Percentiles rank a stretch among this genome's conserved stretches.
Conservation (phyloP, 2,888 invertebrate species). For the Trichacis sp. region DNA sequence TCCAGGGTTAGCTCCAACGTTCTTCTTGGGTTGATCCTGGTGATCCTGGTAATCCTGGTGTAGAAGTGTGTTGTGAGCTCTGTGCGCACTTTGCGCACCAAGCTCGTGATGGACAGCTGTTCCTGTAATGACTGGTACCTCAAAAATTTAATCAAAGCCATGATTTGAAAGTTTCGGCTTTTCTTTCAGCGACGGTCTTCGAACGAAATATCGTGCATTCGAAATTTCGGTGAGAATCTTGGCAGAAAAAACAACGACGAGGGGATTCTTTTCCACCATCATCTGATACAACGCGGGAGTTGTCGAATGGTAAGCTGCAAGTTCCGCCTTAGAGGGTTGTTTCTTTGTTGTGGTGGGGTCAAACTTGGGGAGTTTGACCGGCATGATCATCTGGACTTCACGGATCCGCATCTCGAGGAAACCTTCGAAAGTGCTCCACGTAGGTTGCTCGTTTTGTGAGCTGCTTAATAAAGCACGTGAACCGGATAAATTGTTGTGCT, state of each 20-base stretch:
- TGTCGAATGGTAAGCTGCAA: too few relatives aligned
- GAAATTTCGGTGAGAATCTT: background rate
- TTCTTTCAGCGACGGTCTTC: background rate
- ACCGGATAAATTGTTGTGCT: too few relatives aligned
- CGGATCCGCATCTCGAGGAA: too few relatives aligned
- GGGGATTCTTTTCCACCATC: background rate
- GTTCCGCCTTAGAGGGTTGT: too few relatives aligned
- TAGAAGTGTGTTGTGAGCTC: background rate
- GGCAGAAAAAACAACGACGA: background rate
- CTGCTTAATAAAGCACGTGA: too few relatives aligned
- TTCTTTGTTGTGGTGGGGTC: too few relatives aligned
- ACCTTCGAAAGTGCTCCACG: too few relatives aligned
- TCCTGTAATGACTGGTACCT: background rate
- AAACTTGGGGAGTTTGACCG: too few relatives aligned
- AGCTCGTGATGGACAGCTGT: background rate
- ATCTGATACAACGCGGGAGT: background rate
- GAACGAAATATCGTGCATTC: background rate
- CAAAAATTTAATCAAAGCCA: constrained; percentile 7
- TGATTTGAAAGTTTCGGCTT: background rate
- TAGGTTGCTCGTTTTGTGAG: too few relatives aligned
- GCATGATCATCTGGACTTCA: too few relatives aligned
- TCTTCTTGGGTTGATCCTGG: too few relatives aligned
- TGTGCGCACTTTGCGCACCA: background rate
- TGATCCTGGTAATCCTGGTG: constrained; percentile 8
- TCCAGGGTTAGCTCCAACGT: too few relatives aligned